Base-by-base conservation (phyloP, 2,797 vertebrate species). In the Phalloptychus januarius region DNA sequence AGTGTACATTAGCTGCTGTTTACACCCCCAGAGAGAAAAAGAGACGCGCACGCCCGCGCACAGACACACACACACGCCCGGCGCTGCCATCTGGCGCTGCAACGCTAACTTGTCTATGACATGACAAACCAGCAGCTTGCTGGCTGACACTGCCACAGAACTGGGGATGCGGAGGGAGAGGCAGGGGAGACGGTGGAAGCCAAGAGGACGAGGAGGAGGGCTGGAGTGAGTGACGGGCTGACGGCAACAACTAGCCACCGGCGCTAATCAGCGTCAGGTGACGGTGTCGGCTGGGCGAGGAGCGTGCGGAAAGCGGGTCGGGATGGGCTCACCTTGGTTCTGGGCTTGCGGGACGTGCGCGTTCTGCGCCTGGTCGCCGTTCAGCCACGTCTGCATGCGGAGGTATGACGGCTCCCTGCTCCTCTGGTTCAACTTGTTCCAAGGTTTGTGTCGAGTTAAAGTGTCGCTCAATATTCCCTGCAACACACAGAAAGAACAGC, bases 1-100 rank as follows among this genome's bases (percentile, higher is more conserved):
- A 97, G 97, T 97, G 96, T 96, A 96, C 96, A 97, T 98, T 97
- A 98, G 97, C 97, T 97, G 95, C 97, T 98, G 97, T 97, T 97
- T 97, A 96, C 96, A 97, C 92, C 94, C 92, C 93, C 92, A 95
- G 94, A 95, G 92, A 93, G 92, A 91, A 89, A 91, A 93, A 93
- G 92, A 92, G 87, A 89, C 81, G 88, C 86, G 88, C 13, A 7
- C 67, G 67, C 12, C 1, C 79, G 90, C 80, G 79, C 70, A 61
- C 63, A 50, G 69, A 74, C 82, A 75, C 71, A 76, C 79, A 91
- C 86, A 88, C 90, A 92, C 81, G 90, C 63, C 82, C 88, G 65
- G 83, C 89, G 88, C 91, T 94, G 93, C 94, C 94, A 95, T 95
- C 94, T 95, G 94, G 93, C 88, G 86, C 92, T 87, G 93, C 92